Evolutionary conservation across 2,888 invertebrate species (phyloP).

Genomic region (Ormyrus labotus): DNA sequence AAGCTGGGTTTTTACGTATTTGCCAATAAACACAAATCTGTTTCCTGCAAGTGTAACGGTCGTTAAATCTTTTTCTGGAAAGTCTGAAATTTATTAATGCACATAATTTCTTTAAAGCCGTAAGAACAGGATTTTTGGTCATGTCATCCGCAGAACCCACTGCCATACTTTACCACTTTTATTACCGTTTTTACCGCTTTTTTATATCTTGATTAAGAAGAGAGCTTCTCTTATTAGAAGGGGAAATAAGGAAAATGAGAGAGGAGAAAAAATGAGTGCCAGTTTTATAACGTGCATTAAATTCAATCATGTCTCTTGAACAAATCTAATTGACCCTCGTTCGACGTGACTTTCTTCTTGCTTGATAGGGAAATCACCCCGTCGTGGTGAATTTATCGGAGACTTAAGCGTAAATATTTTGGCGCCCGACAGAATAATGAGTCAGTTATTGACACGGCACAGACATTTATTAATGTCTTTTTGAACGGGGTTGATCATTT

Average conservation of each 20-base stretch:
- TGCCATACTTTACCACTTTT: too few relatives aligned
- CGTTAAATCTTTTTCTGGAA: too few relatives aligned
- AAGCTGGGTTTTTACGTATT: too few relatives aligned
- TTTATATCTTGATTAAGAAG: too few relatives aligned
- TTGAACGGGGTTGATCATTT: background rate
- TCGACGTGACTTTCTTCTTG: constrained; percentile 13
- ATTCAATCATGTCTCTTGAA: constrained; percentile 18
- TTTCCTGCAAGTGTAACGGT: too few relatives aligned
- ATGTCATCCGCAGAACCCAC: too few relatives aligned
- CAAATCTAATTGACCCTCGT: constrained; percentile 26
- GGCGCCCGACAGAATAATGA: background rate
- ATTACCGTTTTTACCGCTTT: too few relatives aligned
- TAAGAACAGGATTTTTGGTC: too few relatives aligned
- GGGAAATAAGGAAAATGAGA: background rate
- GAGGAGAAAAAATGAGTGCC: background rate
- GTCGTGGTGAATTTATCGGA: constrained; percentile 12
- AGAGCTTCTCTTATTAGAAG: background rate
- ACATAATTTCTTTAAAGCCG: too few relatives aligned
- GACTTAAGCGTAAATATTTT: constrained; percentile 37
- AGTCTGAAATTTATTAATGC: too few relatives aligned
- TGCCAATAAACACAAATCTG: too few relatives aligned
- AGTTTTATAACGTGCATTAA: constrained; percentile 7
- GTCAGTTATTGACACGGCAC: background rate
- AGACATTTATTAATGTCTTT: background rate
- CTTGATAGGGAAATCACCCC: constrained; percentile 21